A percentile compares a stretch with the other conserved stretches of the same genome.
Evolutionary conservation across 2,888 invertebrate genomes (phyloP).

Genomic region (Lasioglossum leucozonium): DNA sequence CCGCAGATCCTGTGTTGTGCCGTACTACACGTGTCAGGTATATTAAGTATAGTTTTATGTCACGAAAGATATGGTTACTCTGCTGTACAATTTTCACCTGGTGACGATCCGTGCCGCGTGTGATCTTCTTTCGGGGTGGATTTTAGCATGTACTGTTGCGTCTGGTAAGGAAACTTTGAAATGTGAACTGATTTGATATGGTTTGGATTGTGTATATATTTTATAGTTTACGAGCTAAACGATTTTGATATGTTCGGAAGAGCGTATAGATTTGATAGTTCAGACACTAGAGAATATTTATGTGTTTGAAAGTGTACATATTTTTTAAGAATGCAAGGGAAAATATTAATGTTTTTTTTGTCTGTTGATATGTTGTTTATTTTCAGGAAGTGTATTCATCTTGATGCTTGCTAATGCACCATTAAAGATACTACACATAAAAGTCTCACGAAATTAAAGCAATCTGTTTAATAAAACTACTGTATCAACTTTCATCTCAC

Average conservation of each 20-base stretch:
- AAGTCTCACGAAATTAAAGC: neutral
- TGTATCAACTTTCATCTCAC: neutral
- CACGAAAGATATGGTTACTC: constrained; percentile 20
- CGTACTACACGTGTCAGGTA: constrained; percentile 47
- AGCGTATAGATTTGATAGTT: neutral
- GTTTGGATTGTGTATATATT: neutral
- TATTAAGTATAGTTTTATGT: constrained; percentile 32
- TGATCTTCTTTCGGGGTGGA: neutral
- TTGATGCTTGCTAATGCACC: neutral
- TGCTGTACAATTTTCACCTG: constrained; percentile 41
- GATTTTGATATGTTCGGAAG: neutral
- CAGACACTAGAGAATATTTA: neutral
- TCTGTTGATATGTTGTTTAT: neutral
- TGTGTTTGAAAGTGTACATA: neutral
- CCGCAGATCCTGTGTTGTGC: constrained; percentile 55
- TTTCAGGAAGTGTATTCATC: neutral
- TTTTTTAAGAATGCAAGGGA: neutral
- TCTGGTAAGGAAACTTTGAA: neutral
- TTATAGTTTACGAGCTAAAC: neutral
- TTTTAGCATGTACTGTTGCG: neutral
- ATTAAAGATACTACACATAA: neutral
- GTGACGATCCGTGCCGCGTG: neutral
- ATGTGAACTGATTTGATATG: neutral
- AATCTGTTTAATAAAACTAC: neutral
- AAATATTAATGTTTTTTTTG: neutral